Evolutionary conservation across 2,888 invertebrate genomes (phyloP), one percentile per base, ranked within the genome.

Genomic region (Steinernema hermaphroditum): DNA sequence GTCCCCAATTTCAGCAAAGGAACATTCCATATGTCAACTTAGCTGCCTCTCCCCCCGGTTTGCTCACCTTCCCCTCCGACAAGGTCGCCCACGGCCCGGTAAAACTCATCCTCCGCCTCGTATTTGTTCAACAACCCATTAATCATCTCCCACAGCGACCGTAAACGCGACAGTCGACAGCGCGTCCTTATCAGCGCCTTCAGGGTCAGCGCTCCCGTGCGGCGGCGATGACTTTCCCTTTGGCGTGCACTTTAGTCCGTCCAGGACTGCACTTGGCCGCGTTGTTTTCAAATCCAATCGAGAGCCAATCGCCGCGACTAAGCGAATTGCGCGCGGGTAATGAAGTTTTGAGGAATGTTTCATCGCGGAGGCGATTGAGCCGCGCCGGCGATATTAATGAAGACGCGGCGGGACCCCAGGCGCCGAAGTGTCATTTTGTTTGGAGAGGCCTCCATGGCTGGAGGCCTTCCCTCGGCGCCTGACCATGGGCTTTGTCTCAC

Each of bases 331-430:
- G 54, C 27, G 24, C 22, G 54, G 22, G 54, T 54, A 54, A 54
- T 54, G 54, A 54, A 27, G 54, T 54, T 54, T 14, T 27, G 54
- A 27, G 54, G 54, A 54, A 54, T 54, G 54, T 54, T 54, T 54
- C 54, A 54, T 22, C 54, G n/a, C n/a, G 54, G 22, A 9, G 14
- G 54, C 24, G 54, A 54, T 54, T 27, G 54, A 14, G n/a, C n/a
- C 46, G 46, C 46, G 46, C 46, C 9, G 46, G 22, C 46, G 46
- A 46, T 46, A 46, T 46, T 46, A 27, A 54, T 54, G 54, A 54
- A 54, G 54, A 27, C 14, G 54, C 19, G 54, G 27, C n/a, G n/a
- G 54, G 16, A 27, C 24, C 19, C 27, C 27, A 27, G 54, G 27
- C 54, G 27, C 4, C 46, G 46, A 46, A 27, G 22, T 54, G 54